Conservation (phyloP, 2,797 vertebrate species). For the Brachymystax lenok region DNA sequence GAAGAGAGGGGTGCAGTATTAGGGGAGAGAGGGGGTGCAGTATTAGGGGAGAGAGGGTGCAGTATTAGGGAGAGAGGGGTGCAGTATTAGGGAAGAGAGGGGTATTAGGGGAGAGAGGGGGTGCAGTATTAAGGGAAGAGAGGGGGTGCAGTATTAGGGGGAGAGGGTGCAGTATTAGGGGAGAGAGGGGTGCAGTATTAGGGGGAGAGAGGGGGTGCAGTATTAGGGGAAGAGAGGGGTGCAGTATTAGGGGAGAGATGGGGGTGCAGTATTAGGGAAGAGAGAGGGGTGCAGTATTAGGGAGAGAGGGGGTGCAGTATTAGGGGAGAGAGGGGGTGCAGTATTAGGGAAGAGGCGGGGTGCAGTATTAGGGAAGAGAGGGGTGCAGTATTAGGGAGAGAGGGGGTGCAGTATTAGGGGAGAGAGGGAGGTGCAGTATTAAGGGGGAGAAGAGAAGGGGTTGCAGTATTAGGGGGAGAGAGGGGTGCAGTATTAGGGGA, state of each 20-base stretch:
- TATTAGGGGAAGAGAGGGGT: neutral
- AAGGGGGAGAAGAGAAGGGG: constrained; percentile 13
- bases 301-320: neutral
- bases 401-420: no score
- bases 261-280: no score
- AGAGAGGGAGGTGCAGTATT: no score
- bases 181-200: neutral
- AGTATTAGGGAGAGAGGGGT: no score
- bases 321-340: neutral
- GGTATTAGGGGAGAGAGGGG: no score
- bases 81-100: no score
- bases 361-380: no score
- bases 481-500: constrained; percentile 14
- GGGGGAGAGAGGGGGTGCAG: neutral
- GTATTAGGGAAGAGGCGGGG: neutral
- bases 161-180: neutral
- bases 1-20: constrained; percentile 27
- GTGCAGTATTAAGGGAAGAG: no score
- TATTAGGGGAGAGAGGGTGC: neutral
- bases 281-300: no score
- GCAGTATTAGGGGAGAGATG: neutral
- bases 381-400: no score
- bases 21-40: constrained; percentile 31
- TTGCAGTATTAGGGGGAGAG: constrained; percentile 6
- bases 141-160: neutral